Percentiles rank a stretch among this genome's conserved stretches.
Conservation (phyloP, 2,888 invertebrate species). For the Tipula lateralis region DNA sequence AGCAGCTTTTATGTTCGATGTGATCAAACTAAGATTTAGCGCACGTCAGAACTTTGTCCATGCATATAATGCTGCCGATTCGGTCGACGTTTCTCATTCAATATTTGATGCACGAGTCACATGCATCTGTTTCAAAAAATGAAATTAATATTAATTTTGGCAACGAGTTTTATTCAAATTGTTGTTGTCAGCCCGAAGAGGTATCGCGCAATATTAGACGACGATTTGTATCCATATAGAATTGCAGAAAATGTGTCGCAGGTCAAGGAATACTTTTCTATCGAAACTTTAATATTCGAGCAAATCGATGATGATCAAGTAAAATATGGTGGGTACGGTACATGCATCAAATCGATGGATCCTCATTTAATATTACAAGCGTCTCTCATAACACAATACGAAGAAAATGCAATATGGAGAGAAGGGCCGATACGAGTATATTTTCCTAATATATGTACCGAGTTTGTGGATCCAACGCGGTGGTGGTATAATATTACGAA, state of each 20-base stretch:
- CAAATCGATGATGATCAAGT: background rate
- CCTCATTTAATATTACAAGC: background rate
- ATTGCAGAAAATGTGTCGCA: background rate
- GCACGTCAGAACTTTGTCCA: too few species aligned
- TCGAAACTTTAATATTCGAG: background rate
- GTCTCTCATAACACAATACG: background rate
- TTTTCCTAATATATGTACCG: background rate
- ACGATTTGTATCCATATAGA: background rate
- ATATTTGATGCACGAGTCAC: too few species aligned
- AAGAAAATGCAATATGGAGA: background rate
- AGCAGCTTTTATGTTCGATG: too few species aligned
- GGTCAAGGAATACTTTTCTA: background rate
- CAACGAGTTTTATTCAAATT: background rate
- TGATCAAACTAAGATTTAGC: too few species aligned
- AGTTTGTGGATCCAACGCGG: background rate
- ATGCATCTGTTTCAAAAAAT: background rate
- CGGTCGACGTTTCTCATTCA: too few species aligned
- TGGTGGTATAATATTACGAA: background rate
- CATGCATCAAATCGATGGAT: background rate
- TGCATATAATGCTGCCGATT: too few species aligned
- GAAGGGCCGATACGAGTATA: background rate
- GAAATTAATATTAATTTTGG: background rate
- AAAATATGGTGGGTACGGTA: background rate
- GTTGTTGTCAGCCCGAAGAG: background rate
- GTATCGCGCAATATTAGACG: background rate